Evolutionary conservation across 2,113 vertebrate species (phyloP), one percentile per base, ranked within the genome.

Genomic region (Coregonus clupeaformis): DNA sequence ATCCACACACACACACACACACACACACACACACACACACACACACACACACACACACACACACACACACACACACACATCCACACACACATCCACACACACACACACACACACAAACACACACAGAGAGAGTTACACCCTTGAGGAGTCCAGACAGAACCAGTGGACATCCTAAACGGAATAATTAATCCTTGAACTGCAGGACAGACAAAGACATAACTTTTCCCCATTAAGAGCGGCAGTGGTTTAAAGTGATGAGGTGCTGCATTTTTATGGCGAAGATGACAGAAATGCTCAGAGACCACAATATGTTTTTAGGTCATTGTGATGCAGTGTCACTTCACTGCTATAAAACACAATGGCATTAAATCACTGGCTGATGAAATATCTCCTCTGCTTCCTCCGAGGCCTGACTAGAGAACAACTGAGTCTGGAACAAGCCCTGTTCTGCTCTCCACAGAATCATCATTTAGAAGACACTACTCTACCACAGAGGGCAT

Each of bases 381-480:
- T 32, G 64, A 71, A 74, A 20, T 29, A 14, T 12, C 7, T 13
- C n/a, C 36, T 24, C 59, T 77, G 22, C 42, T 42, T 47, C 45
- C n/a, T 60, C 57, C 7, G n/a, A 6, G 57, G n/a, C 6, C n/a
- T n/a, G 57, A 60, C 57, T 60, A 22, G 20, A 22, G 57, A 60
- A 60, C 57, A 13, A 60, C 57, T 22, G 57, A 16, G 18, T 60
- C n/a, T 60, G n/a, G n/a, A 22, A 60, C n/a, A 22, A 24, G n/a
- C n/a, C 6, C 24, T 9, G 13, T 27, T 63, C 27, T 24, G 1
- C 79, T 30, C 65, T 71, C 49, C 57, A 76, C 63, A 68, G 65
- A 77, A n/a, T 52, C 71, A 12, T 74, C 73, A 76, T 75, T 77
- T 77, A 77, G 77, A 66, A 67, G 65, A 77, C 77, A 68, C 75